Evolutionary conservation across 1,140 invertebrate species (phyloP), one percentile per base, ranked within the genome.

Genomic region (Agrypnia vestita): DNA sequence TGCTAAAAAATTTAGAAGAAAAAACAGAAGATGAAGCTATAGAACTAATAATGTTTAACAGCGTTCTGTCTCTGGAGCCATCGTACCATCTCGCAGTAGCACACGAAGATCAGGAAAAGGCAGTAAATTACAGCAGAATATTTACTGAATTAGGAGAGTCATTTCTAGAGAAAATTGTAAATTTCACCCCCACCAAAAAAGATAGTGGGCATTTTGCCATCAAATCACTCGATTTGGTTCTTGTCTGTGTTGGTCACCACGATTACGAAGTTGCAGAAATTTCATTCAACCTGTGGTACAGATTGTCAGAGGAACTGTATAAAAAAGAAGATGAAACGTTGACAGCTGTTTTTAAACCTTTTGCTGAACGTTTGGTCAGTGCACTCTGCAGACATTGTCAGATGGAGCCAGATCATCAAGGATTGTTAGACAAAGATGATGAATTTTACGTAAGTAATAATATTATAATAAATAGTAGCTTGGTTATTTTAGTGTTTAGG

Each of bases 241-340:
- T 99, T 11, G 93, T 95, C 9, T 98, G 98, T 90, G 96, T 97
- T 51, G 96, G 97, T 0, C 97, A 99, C 91, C 97, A 99, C 88
- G 97, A 99, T 88, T 99, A 98, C 90, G 97, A 98, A 94, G 94
- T 99, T 51, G 96, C 97, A 43, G 97, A 98, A 89, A 97, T 99
- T 78, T 98, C 97, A 4, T 99, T 99, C 86, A 96, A 97, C 87
- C 91, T 99, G 69, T 99, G 98, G 98, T 99, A 98, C 88, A 91
- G 96, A 47, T 87, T 99, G 53, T 98, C 97, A 11, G 98, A 99
- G 90, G 94, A 96, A 84, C 87, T 99, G 0, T 99, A 98, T 86
- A 94, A 97, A 84, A 94, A 94, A 84, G 95, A 98, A 85, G 93
- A 93, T 80, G 93, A 96, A 80, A 90, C 92, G 0, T 85, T 98